A percentile compares a stretch with the other conserved stretches of the same genome.
Conservation (phyloP, 2,113 vertebrate species). For the Camarhynchus parvulus region DNA sequence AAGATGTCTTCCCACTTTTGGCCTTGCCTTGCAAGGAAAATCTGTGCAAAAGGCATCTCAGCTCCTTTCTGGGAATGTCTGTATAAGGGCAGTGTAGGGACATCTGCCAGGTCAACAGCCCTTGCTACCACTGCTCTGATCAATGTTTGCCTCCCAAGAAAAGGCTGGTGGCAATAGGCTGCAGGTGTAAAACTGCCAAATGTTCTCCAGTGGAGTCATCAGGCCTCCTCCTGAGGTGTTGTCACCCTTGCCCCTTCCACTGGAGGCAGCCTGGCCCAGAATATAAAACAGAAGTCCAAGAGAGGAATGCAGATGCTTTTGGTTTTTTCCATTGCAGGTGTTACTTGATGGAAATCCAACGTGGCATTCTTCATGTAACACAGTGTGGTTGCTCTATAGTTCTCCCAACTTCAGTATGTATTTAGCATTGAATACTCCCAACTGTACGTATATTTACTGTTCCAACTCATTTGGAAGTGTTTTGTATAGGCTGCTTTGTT, state of each 20-base stretch:
- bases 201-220: not conserved
- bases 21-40: not conserved
- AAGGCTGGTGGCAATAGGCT: not conserved
- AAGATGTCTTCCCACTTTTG: not conserved
- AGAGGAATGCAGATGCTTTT: not conserved
- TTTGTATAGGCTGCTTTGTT: not conserved
- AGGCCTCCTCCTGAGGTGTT: accelerated
- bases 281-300: not conserved
- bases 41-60: not conserved
- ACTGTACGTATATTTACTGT: not conserved
- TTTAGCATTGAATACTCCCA: not conserved
- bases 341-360: not conserved
- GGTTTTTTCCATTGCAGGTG: not conserved
- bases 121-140: not conserved
- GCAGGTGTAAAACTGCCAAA: not conserved
- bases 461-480: not conserved
- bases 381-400: not conserved
- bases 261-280: not conserved
- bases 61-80: not conserved
- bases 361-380: not conserved
- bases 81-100: not conserved
- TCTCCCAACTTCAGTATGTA: not conserved
- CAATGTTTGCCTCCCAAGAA: not conserved
- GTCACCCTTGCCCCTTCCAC: not conserved
- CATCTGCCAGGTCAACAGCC: not conserved